phyloP scores from a whole-genome alignment of 35 echinoderm and acorn worm species.

The Stichopus chloronotus region DNA sequence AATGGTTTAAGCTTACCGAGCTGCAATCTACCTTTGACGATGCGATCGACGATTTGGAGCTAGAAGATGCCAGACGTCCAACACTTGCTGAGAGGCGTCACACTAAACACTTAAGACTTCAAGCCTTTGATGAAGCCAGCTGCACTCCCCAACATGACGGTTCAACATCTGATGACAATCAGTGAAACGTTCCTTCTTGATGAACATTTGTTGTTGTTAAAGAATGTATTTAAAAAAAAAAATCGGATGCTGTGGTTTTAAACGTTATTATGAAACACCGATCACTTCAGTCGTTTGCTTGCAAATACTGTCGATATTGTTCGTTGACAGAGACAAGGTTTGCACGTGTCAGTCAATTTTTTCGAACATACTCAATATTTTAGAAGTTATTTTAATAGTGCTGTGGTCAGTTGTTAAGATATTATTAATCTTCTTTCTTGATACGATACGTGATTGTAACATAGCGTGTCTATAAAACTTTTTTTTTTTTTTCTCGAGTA shows the following conservation, averaged over 20 bases:
- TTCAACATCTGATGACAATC: not conserved
- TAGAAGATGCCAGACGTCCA: not conserved
- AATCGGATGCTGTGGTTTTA: not conserved
- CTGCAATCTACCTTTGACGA: not conserved
- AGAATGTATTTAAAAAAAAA: not conserved
- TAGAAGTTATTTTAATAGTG: not conserved
- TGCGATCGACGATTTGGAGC: not conserved
- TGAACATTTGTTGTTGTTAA: not conserved
- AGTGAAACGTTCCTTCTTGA: not conserved
- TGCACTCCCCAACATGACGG: not conserved
- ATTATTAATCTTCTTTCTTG: not conserved
- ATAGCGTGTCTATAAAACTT: too few relatives aligned
- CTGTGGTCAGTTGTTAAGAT: not conserved
- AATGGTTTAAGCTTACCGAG: conserved; percentile 7
- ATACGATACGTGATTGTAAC: not conserved
- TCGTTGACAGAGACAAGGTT: not conserved
- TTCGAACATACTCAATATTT: not conserved
- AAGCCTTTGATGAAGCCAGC: not conserved
- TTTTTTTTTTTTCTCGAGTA: not conserved
- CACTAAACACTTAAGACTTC: not conserved
- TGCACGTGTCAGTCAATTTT: not conserved
- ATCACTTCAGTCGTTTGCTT: not conserved
- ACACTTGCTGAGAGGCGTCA: not conserved
- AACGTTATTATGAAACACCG: too few relatives aligned
- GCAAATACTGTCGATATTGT: not conserved